Percentiles rank a stretch among this genome's conserved stretches.
These are phyloP conservation scores for Henricia sp. DNA, from an alignment of 53 echinoderm and acorn worm species.

Conservation along the genomic window DNA sequence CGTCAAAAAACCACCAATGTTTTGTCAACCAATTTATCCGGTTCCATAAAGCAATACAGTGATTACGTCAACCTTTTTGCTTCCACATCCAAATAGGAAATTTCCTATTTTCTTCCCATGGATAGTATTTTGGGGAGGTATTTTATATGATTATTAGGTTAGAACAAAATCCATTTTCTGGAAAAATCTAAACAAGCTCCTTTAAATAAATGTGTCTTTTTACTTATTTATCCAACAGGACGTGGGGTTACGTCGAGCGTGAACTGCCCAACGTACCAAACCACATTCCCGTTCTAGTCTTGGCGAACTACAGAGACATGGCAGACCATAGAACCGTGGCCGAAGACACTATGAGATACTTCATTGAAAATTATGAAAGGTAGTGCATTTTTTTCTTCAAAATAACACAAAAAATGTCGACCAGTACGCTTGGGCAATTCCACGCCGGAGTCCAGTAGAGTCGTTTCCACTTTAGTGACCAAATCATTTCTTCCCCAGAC, in stretches of 20 bases:
- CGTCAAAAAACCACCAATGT: too few species aligned
- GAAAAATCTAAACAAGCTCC: background rate
- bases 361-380: constrained; percentile 91
- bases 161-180: background rate
- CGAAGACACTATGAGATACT: constrained; percentile 85
- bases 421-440: too few species aligned
- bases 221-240: constrained; percentile 63
- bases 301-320: constrained; percentile 91
- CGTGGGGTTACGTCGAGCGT: constrained; percentile 89
- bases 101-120: too few species aligned
- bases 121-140: too few species aligned
- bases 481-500: constrained; percentile 49
- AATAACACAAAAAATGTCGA: too few species aligned
- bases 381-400: constrained; percentile 7
- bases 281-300: constrained; percentile 96
- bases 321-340: constrained; percentile 82
- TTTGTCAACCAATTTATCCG: too few species aligned
- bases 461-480: background rate
- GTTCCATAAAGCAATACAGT: too few species aligned
- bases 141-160: too few species aligned
- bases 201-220: background rate
- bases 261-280: constrained; percentile 92
- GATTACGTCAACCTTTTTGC: too few species aligned
- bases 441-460: too few species aligned
- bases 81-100: too few species aligned